Percentiles rank a stretch among this genome's conserved stretches.
Evolutionary conservation across 1,140 invertebrate species (phyloP).

Genomic region (Heliconius hewitsoni): DNA sequence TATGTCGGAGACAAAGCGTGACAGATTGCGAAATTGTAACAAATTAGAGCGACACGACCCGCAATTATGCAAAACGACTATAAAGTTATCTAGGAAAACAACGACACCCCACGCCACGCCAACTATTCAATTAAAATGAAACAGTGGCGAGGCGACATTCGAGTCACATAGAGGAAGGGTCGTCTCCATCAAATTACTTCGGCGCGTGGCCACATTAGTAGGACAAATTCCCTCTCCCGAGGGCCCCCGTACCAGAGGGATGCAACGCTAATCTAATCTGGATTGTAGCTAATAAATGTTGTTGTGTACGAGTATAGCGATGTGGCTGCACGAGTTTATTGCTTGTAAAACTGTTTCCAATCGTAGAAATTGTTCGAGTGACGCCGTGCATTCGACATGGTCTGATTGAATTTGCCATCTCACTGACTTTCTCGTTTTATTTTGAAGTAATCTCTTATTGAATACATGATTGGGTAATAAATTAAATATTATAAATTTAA

Average conservation of each 20-base stretch:
- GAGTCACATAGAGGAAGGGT: slow-evolving; percentile 76
- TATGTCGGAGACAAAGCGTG: slow-evolving; percentile 53
- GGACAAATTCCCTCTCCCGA: slow-evolving; percentile 74
- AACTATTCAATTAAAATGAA: slow-evolving; percentile 81
- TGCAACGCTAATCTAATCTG: slow-evolving; percentile 79
- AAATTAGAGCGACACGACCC: slow-evolving; percentile 67
- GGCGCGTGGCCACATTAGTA: slow-evolving; percentile 79
- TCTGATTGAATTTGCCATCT: slow-evolving; percentile 74
- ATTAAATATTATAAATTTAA: background rate
- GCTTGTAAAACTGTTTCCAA: slow-evolving; percentile 80
- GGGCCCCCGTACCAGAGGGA: slow-evolving; percentile 56
- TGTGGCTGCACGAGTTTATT: slow-evolving; percentile 74
- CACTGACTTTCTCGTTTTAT: slow-evolving; percentile 51
- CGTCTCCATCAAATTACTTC: slow-evolving; percentile 75
- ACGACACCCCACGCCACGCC: slow-evolving; percentile 64
- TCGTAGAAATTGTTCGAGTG: slow-evolving; percentile 72
- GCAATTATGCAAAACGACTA: slow-evolving; percentile 77
- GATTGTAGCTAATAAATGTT: slow-evolving; percentile 81
- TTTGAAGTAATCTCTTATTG: slow-evolving; percentile 30
- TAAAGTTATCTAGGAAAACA: slow-evolving; percentile 78
- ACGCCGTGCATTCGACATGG: slow-evolving; percentile 59
- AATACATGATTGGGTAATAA: slow-evolving; percentile 11
- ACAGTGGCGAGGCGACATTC: slow-evolving; percentile 72
- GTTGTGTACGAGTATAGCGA: slow-evolving; percentile 50
- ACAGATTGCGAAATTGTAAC: slow-evolving; percentile 75